Conservation (phyloP, 1,140 invertebrate species). For the Yoshiicerus persimilis region DNA sequence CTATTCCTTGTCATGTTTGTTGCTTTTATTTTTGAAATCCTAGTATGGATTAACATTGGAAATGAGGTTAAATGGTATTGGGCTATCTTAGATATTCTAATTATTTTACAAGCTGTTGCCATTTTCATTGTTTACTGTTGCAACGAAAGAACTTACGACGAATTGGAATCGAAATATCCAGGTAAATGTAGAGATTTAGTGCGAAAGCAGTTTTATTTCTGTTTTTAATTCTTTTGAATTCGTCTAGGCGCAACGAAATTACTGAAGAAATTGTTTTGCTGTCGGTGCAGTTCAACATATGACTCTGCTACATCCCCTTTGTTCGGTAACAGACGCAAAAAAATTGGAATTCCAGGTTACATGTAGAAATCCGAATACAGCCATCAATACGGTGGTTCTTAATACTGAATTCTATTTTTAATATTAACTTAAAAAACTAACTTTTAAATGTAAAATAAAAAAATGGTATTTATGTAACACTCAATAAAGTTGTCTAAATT, state of each 20-base stretch:
- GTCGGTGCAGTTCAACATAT: not conserved
- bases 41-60: not conserved
- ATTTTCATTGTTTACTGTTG: not conserved
- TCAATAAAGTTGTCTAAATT: too few species aligned
- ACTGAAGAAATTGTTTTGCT: not conserved
- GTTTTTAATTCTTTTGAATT: not conserved
- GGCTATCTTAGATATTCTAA: not conserved
- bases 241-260: not conserved
- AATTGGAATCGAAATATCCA: not conserved
- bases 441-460: too few species aligned
- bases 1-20: not conserved
- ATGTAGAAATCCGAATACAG: not conserved
- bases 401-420: too few species aligned
- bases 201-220: too few species aligned
- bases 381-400: not conserved
- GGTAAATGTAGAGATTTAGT: not conserved
- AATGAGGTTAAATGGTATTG: not conserved
- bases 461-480: too few species aligned
- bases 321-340: not conserved
- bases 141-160: not conserved
- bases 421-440: too few species aligned
- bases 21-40: not conserved
- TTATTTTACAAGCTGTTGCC: not conserved
- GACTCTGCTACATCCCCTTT: not conserved
- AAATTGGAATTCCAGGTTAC: not conserved